A percentile compares a stretch with the other conserved stretches of the same genome.
These are phyloP conservation scores for Timema cristinae DNA, from an alignment of 2,888 invertebrate species.

Conservation along the genomic window DNA sequence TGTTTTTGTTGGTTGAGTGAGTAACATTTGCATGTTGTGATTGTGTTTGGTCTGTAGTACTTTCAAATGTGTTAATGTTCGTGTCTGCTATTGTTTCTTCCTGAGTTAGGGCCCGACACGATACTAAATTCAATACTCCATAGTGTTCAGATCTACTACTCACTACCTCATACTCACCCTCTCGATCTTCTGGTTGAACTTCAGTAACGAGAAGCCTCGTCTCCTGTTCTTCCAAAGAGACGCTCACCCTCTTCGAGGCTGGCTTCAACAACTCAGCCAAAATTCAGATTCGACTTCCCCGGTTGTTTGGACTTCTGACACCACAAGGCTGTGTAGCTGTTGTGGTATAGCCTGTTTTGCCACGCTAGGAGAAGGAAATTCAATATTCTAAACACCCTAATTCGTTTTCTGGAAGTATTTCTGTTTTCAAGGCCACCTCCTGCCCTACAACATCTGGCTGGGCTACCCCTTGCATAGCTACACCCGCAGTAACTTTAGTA, in stretches of 20 bases:
- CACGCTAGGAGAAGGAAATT: conserved; percentile 38
- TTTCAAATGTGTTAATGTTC: conserved; percentile 23
- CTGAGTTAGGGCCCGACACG: conserved; percentile 28
- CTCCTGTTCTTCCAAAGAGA: conserved; percentile 42
- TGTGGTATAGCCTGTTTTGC: conserved; percentile 40
- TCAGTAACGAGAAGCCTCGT: conserved; percentile 47
- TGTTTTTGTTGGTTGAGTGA: conserved; percentile 17
- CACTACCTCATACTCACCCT: conserved; percentile 47
- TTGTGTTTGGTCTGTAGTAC: conserved; percentile 17
- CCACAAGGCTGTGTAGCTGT: conserved; percentile 47
- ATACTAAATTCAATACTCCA: conserved; percentile 28
- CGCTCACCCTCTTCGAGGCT: conserved; percentile 45
- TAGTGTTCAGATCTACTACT: conserved; percentile 26
- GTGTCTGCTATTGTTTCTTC: conserved; percentile 28
- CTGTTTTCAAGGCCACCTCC: conserved; percentile 46
- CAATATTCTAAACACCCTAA: conserved; percentile 32
- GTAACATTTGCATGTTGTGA: conserved; percentile 27
- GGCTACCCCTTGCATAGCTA: conserved; percentile 47
- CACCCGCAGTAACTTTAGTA: conserved; percentile 43
- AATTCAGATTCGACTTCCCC: conserved; percentile 49
- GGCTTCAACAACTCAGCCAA: conserved; percentile 45
- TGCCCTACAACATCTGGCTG: conserved; percentile 46
- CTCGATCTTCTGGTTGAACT: conserved; percentile 47
- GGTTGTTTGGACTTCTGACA: conserved; percentile 49
- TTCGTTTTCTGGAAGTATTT: conserved; percentile 40